phyloP scores from a whole-genome alignment of 2,797 vertebrate species.

The Xiphophorus birchmanni region DNA sequence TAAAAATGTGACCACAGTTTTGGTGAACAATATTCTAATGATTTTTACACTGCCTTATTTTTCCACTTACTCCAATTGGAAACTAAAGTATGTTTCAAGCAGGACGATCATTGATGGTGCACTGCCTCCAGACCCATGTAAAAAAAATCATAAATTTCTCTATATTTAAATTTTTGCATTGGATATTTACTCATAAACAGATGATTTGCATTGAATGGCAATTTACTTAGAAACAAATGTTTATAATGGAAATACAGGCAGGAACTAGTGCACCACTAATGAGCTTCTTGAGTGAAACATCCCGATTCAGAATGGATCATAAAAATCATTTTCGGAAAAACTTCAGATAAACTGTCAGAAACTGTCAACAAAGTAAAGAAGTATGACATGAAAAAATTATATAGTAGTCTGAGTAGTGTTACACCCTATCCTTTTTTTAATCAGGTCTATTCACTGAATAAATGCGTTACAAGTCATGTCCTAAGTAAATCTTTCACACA shows the following conservation, averaged over 20 bases:
- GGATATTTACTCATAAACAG: no score
- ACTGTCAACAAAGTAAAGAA: not conserved
- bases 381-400: not conserved
- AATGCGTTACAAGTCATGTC: not conserved
- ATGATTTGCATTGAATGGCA: not conserved
- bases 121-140: not conserved
- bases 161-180: not conserved
- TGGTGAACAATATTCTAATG: not conserved
- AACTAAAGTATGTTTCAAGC: not conserved
- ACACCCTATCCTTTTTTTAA: not conserved
- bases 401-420: not conserved
- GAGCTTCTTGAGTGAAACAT: not conserved
- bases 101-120: not conserved
- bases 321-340: not conserved
- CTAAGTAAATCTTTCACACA: not conserved
- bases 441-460: no score
- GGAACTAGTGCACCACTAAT: not conserved
- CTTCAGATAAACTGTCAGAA: not conserved
- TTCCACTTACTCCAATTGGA: not conserved
- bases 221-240: not conserved
- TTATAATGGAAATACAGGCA: not conserved
- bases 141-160: not conserved
- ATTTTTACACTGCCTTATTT: not conserved
- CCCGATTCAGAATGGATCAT: not conserved
- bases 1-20: not conserved